Evolutionary conservation across 2,113 vertebrate genomes (phyloP), one percentile per base, ranked within the genome.

Genomic region (Glaucidium brasilianum): DNA sequence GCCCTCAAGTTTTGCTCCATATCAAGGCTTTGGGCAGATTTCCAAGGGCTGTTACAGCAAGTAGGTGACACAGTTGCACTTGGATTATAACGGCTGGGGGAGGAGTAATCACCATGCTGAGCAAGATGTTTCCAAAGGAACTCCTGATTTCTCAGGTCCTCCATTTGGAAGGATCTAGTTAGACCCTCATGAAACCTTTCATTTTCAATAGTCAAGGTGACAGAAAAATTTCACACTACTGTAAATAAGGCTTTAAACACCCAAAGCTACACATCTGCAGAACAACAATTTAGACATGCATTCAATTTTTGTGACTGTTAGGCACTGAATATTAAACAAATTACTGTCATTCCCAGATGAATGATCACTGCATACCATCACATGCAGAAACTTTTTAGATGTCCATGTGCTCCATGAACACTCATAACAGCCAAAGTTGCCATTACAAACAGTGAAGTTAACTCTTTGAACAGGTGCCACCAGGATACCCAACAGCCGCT

Each of bases 241-340:
- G 37, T 6, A 34, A 78, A 20, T 1, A 3, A 59, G 41, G 55
- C 37, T 53, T 49, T 35, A 29, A 39, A 29, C n/a, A 15, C 12
- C 6, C n/a, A 18, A 32, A 27, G 8, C 3, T 3, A 12, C 58
- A 35, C 11, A 43, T 7, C 34, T 45, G 41, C 34, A 18, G 5
- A 22, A 30, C 0, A 0, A n/a, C 64, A 17, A 8, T 2, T 32
- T 5, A 35, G 25, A n/a, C 60, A 16, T 0, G 6, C 0, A 0
- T 60, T 45, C 27, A 2, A 4, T 17, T 45, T 39, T 20, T 21
- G 37, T 30, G 41, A 22, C 37, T 6, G 27, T 8, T 8, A 30
- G 4, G 2, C 32, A 4, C 7, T 2, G 29, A 78, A 15, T 4
- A 30, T 1, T 53, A 11, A 87, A 71, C 11, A 10, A 53, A n/a